A percentile compares a stretch with the other conserved stretches of the same genome.
These are phyloP conservation scores for Threskiornis aethiopicus DNA, from an alignment of 2,797 vertebrate genomes.

Conservation along the genomic window DNA sequence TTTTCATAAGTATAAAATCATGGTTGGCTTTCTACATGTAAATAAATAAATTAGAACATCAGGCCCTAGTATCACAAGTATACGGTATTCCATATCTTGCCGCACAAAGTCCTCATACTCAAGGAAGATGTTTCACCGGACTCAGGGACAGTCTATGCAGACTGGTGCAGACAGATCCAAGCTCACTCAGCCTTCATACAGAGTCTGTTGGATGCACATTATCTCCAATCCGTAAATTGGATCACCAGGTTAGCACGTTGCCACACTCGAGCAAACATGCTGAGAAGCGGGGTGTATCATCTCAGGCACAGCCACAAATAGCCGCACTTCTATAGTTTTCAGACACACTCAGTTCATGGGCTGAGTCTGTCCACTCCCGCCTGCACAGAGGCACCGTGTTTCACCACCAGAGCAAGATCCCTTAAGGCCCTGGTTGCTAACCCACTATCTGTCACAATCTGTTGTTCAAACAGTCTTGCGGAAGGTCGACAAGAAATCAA, in stretches of 20 bases:
- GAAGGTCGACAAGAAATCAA: neutral
- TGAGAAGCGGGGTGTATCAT: neutral
- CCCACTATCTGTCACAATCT: neutral
- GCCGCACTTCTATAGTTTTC: neutral
- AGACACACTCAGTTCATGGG: accelerated
- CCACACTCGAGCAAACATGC: neutral
- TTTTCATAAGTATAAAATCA: neutral
- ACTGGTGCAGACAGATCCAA: neutral
- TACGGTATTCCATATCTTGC: accelerated
- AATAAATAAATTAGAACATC: neutral
- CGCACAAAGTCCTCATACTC: neutral
- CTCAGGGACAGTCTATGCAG: neutral
- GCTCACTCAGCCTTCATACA: neutral
- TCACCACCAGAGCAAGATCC: neutral
- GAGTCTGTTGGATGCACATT: too few species aligned
- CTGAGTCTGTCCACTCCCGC: neutral
- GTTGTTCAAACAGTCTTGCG: neutral
- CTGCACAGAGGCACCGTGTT: neutral
- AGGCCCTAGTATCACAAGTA: neutral
- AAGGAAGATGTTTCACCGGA: neutral
- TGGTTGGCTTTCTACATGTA: neutral
- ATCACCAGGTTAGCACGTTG: accelerated
- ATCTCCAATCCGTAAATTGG: neutral
- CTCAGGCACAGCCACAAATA: neutral
- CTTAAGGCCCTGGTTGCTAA: neutral